Evolutionary conservation across 2,888 invertebrate genomes (phyloP).

Genomic region (Lepidochitona cinerea): DNA sequence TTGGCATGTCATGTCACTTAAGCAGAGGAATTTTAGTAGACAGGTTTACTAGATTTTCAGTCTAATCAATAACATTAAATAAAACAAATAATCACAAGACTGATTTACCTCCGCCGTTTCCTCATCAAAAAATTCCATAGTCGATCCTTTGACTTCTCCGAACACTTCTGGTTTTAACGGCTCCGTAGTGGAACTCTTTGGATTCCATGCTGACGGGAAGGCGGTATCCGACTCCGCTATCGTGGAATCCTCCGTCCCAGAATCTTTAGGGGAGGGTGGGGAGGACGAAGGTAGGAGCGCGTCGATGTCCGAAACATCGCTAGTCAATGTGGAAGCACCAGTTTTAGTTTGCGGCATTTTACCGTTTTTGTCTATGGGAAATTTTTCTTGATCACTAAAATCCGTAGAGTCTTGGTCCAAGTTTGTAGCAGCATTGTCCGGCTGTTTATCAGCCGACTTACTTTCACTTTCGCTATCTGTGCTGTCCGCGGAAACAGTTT

Average conservation of each 20-base stretch:
- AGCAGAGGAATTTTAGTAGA: too few species aligned
- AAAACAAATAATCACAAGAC: too few species aligned
- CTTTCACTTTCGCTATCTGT: not conserved
- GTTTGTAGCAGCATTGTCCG: not conserved
- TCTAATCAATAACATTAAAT: too few species aligned
- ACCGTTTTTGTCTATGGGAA: not conserved
- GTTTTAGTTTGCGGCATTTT: not conserved
- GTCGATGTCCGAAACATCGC: not conserved
- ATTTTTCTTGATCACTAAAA: not conserved
- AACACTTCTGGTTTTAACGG: conserved; percentile 3
- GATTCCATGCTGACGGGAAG: not conserved
- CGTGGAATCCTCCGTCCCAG: not conserved
- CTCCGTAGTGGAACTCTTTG: not conserved
- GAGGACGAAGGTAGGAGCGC: not conserved
- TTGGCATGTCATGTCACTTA: too few species aligned
- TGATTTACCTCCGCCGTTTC: conserved; percentile 6
- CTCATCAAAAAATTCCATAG: not conserved
- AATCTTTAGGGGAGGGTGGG: not conserved
- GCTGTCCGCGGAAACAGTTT: not conserved
- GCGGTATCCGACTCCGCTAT: not conserved
- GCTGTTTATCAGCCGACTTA: not conserved
- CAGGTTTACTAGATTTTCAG: too few species aligned
- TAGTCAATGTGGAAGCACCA: not conserved
- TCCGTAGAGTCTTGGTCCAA: not conserved
- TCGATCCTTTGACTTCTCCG: not conserved